Base-by-base conservation (phyloP, 2,888 invertebrate species). In the Colostygia pectinataria region DNA sequence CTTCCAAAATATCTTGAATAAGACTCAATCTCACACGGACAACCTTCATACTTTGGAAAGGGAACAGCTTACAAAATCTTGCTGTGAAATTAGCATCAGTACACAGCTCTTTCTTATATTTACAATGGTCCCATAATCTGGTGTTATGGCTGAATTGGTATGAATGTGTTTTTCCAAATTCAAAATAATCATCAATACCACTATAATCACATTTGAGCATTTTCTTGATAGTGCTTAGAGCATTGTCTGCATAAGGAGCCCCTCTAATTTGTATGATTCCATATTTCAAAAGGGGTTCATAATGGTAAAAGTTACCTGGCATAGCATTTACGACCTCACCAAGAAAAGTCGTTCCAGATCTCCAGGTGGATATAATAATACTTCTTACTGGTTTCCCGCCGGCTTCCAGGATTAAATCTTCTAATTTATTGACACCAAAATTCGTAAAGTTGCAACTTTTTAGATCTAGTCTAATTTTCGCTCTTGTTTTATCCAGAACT, bases 321-420 rank as follows among this genome's bases (percentile, higher is more conserved):
- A 96, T 93, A 15, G 96, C 92, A 77, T 96, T 96, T 34, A 97
- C 77, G 31, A 97, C 92, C 71, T 97, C 97, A 42, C 97, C 97
- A 40, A 97, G 91, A 77, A 97, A 97, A 24, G 97, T 97, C 12
- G 97, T 97, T 4, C 97, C 97, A 2, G 96, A 96, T 62, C 97
- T 92, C 96, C 97, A 97, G 8, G 96, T 96, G n/a, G 97, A 96
- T 52, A 97, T 85, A 59, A 97, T 93, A 34, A 97, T 80, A 77
- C 94, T 96, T 57, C 95, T 91, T 47, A 96, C 74, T 2, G 97
- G 97, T 47, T 86, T 91, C 8, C 96, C 96, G 29, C 92, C 93
- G 28, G 92, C 90, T 62, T 94, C 94, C 62, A 94, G 87, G 1
- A 94, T 91, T 66, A 95, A 91, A 66, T 96, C 94, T 45, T 93